These are phyloP conservation scores for Onychorhynchus coronatus DNA, from an alignment of 2,113 vertebrate species.

Conservation along the genomic window DNA sequence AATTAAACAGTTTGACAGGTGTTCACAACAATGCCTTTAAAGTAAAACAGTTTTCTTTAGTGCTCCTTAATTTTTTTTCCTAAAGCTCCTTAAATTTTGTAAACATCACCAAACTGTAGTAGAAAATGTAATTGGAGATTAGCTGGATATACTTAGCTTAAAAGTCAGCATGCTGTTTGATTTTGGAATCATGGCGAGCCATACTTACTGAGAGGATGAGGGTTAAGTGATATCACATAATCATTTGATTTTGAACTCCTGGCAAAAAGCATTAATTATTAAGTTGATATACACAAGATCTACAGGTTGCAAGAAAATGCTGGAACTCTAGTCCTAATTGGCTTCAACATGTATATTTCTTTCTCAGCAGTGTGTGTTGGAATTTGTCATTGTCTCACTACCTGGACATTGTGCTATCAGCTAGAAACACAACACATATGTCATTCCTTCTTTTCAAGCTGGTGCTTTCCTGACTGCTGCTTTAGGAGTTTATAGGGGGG, in stretches of 20 bases:
- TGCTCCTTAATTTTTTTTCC: neutral
- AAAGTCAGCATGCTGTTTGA: neutral
- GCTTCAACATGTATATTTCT: neutral
- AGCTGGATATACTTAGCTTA: neutral
- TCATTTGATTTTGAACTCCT: neutral
- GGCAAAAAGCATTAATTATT: neutral
- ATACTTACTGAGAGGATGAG: neutral
- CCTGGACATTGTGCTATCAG: neutral
- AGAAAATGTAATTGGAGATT: neutral
- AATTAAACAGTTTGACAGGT: slow-evolving; percentile 46
- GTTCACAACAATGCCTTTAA: neutral
- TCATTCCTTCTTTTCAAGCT: neutral
- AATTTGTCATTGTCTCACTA: slow-evolving; percentile 35
- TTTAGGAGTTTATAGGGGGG: neutral
- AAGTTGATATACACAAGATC: neutral
- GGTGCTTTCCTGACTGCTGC: slow-evolving; percentile 14
- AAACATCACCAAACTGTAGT: neutral
- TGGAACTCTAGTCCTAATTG: neutral
- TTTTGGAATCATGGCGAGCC: neutral
- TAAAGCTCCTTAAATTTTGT: neutral
- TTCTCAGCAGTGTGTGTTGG: neutral
- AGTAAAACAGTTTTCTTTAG: slow-evolving; percentile 14
- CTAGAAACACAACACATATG: slow-evolving; percentile 17
- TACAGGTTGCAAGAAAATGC: neutral
- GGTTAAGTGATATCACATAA: neutral